phyloP scores from a whole-genome alignment of 1,140 invertebrate species.

The Mycetomoellerius zeteki region DNA sequence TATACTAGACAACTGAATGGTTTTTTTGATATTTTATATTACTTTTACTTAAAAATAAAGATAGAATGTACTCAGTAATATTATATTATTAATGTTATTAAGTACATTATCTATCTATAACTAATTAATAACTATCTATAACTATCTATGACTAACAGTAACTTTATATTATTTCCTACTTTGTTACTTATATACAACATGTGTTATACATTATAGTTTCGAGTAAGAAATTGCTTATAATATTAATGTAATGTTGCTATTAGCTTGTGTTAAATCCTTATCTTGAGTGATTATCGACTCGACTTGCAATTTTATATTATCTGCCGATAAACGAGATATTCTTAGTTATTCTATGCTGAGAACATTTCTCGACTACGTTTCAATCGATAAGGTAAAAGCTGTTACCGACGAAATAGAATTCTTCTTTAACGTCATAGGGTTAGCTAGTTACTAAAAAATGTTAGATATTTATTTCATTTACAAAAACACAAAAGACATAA shows the following conservation, averaged over 20 bases:
- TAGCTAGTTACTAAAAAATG: background rate
- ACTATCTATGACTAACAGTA: too few relatives aligned
- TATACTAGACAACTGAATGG: background rate
- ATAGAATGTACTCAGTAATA: background rate
- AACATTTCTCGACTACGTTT: background rate
- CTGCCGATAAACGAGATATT: conserved; percentile 50
- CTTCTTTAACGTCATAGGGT: conserved; percentile 37
- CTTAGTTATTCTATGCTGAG: conserved; percentile 11
- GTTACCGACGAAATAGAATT: conserved; percentile 29
- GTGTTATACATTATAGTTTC: too few relatives aligned
- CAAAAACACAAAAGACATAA: background rate
- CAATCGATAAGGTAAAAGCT: conserved; percentile 36
- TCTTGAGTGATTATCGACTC: conserved; percentile 24
- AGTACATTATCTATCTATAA: too few relatives aligned
- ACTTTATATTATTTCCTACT: too few relatives aligned
- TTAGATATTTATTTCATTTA: background rate
- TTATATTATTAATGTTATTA: too few relatives aligned
- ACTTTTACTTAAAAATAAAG: background rate
- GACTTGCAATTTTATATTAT: conserved; percentile 18
- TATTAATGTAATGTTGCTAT: too few relatives aligned
- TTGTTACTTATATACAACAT: too few relatives aligned
- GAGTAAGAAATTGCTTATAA: too few relatives aligned
- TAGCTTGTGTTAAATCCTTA: background rate
- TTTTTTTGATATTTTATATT: background rate
- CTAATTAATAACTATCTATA: too few relatives aligned